Conservation (phyloP, 2,888 invertebrate genomes). For the Cheilosia scutellata region DNA sequence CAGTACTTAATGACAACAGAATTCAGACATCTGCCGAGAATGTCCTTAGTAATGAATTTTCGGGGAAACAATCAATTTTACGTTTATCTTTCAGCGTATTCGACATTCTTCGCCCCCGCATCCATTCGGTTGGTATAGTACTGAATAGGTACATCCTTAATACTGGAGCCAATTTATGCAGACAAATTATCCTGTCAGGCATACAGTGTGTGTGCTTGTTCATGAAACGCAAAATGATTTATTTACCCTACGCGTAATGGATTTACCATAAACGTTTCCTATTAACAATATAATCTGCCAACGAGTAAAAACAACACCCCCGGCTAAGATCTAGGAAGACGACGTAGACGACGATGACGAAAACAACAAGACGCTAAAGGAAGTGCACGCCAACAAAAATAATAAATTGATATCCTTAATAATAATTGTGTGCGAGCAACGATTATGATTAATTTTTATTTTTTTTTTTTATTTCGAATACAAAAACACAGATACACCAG, state of each 20-base stretch:
- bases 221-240: conserved; percentile 56
- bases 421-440: conserved; percentile 62
- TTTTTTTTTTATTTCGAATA: conserved; percentile 60
- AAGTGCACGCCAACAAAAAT: conserved; percentile 7
- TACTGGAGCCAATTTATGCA: conserved; percentile 58
- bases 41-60: conserved; percentile 41
- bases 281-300: conserved; percentile 55
- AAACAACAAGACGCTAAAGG: not conserved
- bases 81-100: conserved; percentile 29
- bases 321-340: not conserved
- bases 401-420: conserved; percentile 44
- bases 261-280: conserved; percentile 67
- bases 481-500: conserved; percentile 21
- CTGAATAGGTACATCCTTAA: not conserved
- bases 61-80: conserved; percentile 35
- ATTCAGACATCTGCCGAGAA: conserved; percentile 12
- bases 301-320: conserved; percentile 41
- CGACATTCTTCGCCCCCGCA: not conserved
- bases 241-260: conserved; percentile 57
- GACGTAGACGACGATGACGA: not conserved
- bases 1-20: conserved; percentile 8
- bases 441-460: conserved; percentile 70
- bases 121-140: not conserved
- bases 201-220: conserved; percentile 16
- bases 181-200: conserved; percentile 66